Evolutionary conservation across 2,797 vertebrate species (phyloP).

Genomic region (Poecilia picta): DNA sequence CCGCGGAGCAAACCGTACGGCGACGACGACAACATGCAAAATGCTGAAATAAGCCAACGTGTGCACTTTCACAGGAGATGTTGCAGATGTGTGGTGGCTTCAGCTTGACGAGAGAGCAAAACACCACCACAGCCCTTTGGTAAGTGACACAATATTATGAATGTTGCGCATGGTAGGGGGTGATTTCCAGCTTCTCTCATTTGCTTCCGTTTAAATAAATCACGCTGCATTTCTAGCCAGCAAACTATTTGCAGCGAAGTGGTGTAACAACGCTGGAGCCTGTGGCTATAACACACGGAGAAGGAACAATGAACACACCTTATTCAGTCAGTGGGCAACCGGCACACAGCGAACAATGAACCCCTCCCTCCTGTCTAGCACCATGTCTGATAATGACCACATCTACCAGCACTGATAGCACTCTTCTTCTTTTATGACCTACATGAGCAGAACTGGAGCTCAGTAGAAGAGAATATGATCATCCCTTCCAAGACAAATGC

Average conservation of each 20-base stretch:
- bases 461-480: conserved; percentile 59
- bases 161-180: conserved; percentile 26
- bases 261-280: conserved; percentile 42
- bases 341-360: conserved; percentile 69
- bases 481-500: conserved; percentile 11
- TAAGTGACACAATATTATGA: conserved; percentile 42
- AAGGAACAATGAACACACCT: conserved; percentile 77
- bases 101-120: conserved; percentile 24
- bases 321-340: conserved; percentile 66
- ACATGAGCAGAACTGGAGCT: conserved; percentile 61
- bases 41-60: conserved; percentile 4
- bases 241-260: conserved; percentile 23
- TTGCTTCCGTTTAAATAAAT: conserved; percentile 38
- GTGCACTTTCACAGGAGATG: conserved; percentile 1
- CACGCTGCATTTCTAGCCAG: conserved; percentile 19
- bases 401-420: conserved; percentile 62
- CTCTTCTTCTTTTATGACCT: conserved; percentile 67
- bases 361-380: conserved; percentile 70
- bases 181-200: conserved; percentile 34
- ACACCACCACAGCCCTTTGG: conserved; percentile 30
- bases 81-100: conserved; percentile 14
- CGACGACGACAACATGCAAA: not conserved
- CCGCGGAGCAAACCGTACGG: conserved; percentile 24
- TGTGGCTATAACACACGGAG: conserved; percentile 45
- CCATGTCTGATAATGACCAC: conserved; percentile 77